phyloP scores from a whole-genome alignment of 2,113 vertebrate species.

The Corydoras maculifer region DNA sequence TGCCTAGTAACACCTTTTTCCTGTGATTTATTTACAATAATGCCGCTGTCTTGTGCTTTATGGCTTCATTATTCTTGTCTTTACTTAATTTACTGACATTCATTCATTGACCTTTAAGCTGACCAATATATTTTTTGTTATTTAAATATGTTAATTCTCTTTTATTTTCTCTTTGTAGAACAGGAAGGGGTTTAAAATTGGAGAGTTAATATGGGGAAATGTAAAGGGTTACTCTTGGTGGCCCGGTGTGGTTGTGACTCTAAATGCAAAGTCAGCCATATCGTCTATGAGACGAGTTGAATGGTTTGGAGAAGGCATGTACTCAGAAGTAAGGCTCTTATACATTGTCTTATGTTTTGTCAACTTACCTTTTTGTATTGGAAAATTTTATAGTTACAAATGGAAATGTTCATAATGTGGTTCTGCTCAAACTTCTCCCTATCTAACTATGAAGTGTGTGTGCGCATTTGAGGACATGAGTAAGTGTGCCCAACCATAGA shows the following conservation, averaged over 20 bases:
- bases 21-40: too few species aligned
- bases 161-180: constrained; percentile 62
- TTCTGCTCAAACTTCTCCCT: too few species aligned
- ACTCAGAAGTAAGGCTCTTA: constrained; percentile 77
- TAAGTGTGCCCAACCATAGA: too few species aligned
- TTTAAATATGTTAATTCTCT: background rate
- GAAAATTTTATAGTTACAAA: background rate
- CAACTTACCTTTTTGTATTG: background rate
- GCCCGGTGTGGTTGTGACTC: constrained; percentile 81
- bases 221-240: constrained; percentile 88
- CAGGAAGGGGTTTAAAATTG: constrained; percentile 75
- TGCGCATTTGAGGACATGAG: too few species aligned
- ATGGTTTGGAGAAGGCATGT: constrained; percentile 93
- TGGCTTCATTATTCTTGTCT: too few species aligned
- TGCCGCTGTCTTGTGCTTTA: too few species aligned
- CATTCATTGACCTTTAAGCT: too few species aligned
- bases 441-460: too few species aligned
- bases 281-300: constrained; percentile 77
- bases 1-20: too few species aligned
- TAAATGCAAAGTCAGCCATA: constrained; percentile 69
- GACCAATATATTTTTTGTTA: too few species aligned
- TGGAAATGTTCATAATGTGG: background rate
- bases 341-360: background rate
- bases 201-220: constrained; percentile 89
- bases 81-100: too few species aligned